Conservation (phyloP, 2,888 invertebrate species). For the Argyra leucocephala region DNA sequence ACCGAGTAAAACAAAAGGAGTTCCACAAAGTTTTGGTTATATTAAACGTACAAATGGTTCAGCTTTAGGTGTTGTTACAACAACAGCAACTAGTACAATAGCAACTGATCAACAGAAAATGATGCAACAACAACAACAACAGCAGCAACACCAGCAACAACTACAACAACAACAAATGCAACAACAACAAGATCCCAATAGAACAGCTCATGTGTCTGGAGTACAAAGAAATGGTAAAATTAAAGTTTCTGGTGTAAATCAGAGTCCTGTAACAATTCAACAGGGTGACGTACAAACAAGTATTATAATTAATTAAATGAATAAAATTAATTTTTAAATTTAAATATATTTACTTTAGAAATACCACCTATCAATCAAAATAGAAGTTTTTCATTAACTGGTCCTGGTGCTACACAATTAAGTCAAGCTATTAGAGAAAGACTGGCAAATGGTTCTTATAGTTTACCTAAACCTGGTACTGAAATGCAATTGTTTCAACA, state of each 20-base stretch:
- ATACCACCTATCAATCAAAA: conserved; percentile 58
- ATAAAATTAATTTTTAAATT: too few species aligned
- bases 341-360: conserved; percentile 44
- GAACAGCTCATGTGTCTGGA: conserved; percentile 75
- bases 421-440: conserved; percentile 79
- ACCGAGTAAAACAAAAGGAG: conserved; percentile 56
- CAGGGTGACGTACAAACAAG: conserved; percentile 66
- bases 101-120: conserved; percentile 28
- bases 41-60: conserved; percentile 64
- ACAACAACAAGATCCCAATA: conserved; percentile 43
- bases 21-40: conserved; percentile 76
- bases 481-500: conserved; percentile 55
- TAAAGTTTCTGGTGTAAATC: conserved; percentile 81
- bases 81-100: conserved; percentile 38
- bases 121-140: conserved; percentile 26
- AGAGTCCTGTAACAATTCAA: too few species aligned
- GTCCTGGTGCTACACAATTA: conserved; percentile 74
- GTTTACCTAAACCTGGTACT: conserved; percentile 68
- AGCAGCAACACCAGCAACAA: too few species aligned
- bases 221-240: conserved; percentile 72
- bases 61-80: conserved; percentile 40
- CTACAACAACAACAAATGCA: too few species aligned
- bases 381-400: conserved; percentile 76
- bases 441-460: conserved; percentile 72
- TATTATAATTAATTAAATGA: conserved; percentile 46